Conservation (phyloP, 2,888 invertebrate species). For the Agrochola macilenta region DNA sequence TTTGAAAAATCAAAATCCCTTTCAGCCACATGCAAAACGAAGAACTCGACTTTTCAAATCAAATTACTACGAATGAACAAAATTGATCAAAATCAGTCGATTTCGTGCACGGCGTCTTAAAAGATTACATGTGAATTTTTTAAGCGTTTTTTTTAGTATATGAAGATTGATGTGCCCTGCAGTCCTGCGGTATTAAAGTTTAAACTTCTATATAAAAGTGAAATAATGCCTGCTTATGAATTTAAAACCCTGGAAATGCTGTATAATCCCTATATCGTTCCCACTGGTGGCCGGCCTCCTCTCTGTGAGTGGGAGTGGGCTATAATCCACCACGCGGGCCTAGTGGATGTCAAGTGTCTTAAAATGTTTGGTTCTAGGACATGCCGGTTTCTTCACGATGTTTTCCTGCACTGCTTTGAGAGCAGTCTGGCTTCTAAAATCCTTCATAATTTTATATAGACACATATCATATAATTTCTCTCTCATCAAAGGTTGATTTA, state of each 20-base stretch:
- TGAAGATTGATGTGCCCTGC: too few relatives aligned
- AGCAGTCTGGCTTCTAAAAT: not conserved
- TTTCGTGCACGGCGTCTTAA: too few relatives aligned
- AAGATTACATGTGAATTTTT: too few relatives aligned
- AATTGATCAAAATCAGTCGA: too few relatives aligned
- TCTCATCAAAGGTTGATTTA: not conserved
- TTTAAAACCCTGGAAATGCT: not conserved
- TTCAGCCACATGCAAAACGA: too few relatives aligned
- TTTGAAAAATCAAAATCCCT: too few relatives aligned
- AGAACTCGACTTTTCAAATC: too few relatives aligned
- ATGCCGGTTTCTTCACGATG: not conserved
- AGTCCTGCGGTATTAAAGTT: too few relatives aligned
- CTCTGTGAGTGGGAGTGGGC: not conserved
- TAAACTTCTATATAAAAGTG: too few relatives aligned
- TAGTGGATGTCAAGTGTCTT: not conserved
- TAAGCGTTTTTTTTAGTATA: too few relatives aligned
- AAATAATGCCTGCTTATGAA: not conserved
- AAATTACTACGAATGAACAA: too few relatives aligned
- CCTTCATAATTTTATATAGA: not conserved
- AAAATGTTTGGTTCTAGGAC: not conserved
- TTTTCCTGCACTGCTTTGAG: not conserved
- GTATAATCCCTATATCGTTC: not conserved
- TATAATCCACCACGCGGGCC: not conserved
- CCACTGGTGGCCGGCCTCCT: not conserved
- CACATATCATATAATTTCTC: not conserved